Percentiles rank a stretch among this genome's conserved stretches.
These are phyloP conservation scores for Aricia artaxerxes DNA, from an alignment of 2,888 invertebrate genomes.

Conservation along the genomic window DNA sequence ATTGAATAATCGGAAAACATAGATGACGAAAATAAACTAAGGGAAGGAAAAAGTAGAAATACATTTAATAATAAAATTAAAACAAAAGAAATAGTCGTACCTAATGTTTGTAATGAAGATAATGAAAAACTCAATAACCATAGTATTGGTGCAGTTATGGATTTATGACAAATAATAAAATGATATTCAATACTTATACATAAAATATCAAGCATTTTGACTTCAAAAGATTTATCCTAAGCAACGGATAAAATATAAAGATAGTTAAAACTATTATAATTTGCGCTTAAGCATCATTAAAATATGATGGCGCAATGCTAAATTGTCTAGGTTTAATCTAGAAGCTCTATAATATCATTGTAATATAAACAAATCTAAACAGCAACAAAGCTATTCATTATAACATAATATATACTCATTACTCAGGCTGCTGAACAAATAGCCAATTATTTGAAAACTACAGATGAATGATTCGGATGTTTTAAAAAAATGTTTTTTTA, in stretches of 20 bases:
- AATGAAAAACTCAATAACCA: background rate
- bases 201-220: slow-evolving; percentile 14
- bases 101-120: background rate
- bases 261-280: background rate
- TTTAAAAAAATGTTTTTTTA: background rate
- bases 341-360: background rate
- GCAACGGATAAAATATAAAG: background rate
- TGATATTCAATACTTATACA: slow-evolving; percentile 17
- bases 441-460: background rate
- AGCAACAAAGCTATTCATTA: background rate
- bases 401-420: background rate
- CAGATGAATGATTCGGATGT: background rate
- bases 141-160: background rate
- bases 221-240: slow-evolving; percentile 14
- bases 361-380: background rate
- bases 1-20: background rate
- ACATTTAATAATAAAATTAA: slow-evolving; percentile 20
- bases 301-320: background rate
- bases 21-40: background rate
- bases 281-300: slow-evolving; percentile 1
- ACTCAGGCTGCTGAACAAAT: background rate
- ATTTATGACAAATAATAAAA: slow-evolving; percentile 18
- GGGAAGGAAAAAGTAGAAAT: background rate
- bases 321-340: background rate
- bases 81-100: background rate